Base-by-base conservation (phyloP, 2,113 vertebrate species). In the Xenopus laevis region DNA sequence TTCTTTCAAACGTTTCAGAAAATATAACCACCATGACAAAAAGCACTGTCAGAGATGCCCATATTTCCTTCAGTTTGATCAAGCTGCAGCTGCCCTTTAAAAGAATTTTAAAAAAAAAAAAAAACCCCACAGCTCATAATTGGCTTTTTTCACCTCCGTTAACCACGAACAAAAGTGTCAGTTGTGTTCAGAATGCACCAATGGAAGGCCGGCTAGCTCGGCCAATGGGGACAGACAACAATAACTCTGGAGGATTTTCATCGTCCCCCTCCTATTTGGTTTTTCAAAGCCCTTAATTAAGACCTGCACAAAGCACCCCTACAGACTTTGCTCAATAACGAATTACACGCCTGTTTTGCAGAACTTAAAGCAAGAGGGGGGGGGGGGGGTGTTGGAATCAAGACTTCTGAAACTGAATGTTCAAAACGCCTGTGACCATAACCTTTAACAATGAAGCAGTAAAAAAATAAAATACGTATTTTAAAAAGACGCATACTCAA, bases 121-220 rank as follows among this genome's bases (percentile, higher is more conserved):
- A 44, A 15, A 21, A 17, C 18, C 53, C 10, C 33, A 66, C 79
- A 91, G 85, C 82, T 88, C 91, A 90, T 94, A 92, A 95, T 94
- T 94, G 92, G 92, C 90, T 95, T 92, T 93, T 95, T 97, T 98
- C 94, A 95, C 94, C 94, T 95, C 93, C 90, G 92, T 92, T 94
- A 92, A 92, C 88, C 92, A 93, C 84, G 88, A 95, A 96, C 95
- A 97, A 97, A 96, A 95, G 94, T 93, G 92, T 92, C 91, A 94
- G 95, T 98, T 88, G 94, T 88, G 87, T 88, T 89, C 82, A 92
- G 89, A 93, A 93, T 89, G 92, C 90, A 92, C 89, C 90, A 90
- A 90, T 89, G 85, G 90, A 90, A 82, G 89, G 89, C 88, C 85
- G 82, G 88, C 86, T 84, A 88, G 82, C 86, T 79, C 80, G 90